Conservation (phyloP, 2,797 vertebrate species). For the Sebastes hopkinsi region DNA sequence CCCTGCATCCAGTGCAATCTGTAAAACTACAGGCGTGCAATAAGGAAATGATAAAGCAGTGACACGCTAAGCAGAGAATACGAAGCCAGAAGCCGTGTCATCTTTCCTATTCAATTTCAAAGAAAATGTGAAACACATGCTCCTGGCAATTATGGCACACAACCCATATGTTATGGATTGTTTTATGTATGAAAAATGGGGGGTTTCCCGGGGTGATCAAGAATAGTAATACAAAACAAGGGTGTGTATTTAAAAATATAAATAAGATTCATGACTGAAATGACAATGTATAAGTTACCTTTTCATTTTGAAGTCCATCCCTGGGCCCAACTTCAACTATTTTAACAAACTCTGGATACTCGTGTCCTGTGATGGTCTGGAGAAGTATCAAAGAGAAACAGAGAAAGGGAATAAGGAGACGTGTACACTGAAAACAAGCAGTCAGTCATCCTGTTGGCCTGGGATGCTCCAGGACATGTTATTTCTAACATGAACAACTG, state of each 20-base stretch:
- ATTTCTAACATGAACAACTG: constrained; percentile 39
- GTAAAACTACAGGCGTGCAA: constrained; percentile 39
- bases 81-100: constrained; percentile 62
- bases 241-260: constrained; percentile 21
- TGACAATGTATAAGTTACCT: constrained; percentile 78
- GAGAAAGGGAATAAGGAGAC: neutral
- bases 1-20: constrained; percentile 40
- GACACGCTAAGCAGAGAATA: constrained; percentile 49
- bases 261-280: constrained; percentile 21
- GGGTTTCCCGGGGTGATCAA: constrained; percentile 26
- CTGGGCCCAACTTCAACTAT: constrained; percentile 97
- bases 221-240: constrained; percentile 19
- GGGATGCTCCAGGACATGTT: constrained; percentile 33
- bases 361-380: constrained; percentile 79
- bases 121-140: constrained; percentile 78
- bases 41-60: constrained; percentile 61
- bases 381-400: constrained; percentile 48
- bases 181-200: constrained; percentile 32
- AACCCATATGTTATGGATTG: constrained; percentile 54
- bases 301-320: constrained; percentile 97
- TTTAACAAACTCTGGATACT: constrained; percentile 90
- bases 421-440: constrained; percentile 13
- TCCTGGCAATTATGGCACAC: constrained; percentile 53
- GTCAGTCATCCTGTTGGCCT: constrained; percentile 2
- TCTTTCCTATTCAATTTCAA: constrained; percentile 73